Evolutionary conservation across 2,888 invertebrate species (phyloP).

Genomic region (Metacarcinus magister): DNA sequence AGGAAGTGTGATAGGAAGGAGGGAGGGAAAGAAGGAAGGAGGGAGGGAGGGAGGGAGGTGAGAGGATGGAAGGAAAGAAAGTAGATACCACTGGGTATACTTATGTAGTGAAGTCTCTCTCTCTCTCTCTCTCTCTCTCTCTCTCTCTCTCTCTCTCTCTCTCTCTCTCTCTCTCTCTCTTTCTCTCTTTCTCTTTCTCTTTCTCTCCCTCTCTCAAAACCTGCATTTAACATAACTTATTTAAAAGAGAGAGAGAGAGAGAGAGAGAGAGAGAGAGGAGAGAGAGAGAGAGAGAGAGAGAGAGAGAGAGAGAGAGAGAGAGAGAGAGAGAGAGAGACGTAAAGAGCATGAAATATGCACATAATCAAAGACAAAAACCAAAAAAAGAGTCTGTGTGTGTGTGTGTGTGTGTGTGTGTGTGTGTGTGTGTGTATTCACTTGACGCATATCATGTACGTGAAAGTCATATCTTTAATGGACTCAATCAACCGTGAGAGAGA

Average conservation of each 20-base stretch:
- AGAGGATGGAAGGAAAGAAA: neutral
- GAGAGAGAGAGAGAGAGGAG: neutral
- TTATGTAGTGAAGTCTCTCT: neutral
- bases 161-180: slow-evolving; percentile 57
- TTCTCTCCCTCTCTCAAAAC: neutral
- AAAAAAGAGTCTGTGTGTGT: neutral
- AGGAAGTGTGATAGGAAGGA: neutral
- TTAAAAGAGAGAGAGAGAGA: neutral
- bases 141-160: slow-evolving; percentile 62
- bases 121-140: slow-evolving; percentile 49
- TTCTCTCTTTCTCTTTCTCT: neutral
- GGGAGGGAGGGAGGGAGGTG: neutral
- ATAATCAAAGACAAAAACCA: neutral
- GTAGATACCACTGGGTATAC: no score
- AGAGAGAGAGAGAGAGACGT: neutral
- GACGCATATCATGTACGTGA: neutral
- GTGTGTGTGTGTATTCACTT: neutral
- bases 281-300: slow-evolving; percentile 59
- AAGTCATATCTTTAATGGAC: slow-evolving; percentile 2
- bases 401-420: neutral
- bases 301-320: slow-evolving; percentile 52
- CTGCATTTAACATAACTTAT: neutral
- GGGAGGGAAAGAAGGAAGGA: neutral
- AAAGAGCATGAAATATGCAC: neutral
- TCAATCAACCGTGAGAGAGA: neutral